These are phyloP conservation scores for Caenorhabditis japonica DNA, from an alignment of 2,888 invertebrate genomes.

Conservation along the genomic window DNA sequence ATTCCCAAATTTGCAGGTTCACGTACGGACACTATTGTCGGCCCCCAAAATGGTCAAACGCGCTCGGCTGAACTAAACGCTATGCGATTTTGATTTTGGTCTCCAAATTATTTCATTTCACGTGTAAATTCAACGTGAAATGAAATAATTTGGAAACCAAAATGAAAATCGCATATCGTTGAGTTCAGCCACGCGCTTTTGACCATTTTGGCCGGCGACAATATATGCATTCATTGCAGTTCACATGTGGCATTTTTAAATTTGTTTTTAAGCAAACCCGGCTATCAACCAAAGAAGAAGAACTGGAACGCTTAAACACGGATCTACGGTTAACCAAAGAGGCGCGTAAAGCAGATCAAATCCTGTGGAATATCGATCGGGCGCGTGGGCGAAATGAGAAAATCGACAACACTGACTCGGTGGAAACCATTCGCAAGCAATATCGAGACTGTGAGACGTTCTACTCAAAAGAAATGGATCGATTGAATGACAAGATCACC, in stretches of 20 bases:
- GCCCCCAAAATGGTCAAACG: too few species aligned
- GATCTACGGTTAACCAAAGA: constrained; percentile 72
- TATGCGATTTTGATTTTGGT: too few species aligned
- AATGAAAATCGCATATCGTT: too few species aligned
- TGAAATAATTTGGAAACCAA: too few species aligned
- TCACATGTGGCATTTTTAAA: too few species aligned
- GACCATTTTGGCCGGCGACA: too few species aligned
- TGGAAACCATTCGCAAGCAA: constrained; percentile 73
- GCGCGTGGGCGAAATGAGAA: constrained; percentile 60
- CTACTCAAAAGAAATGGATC: constrained; percentile 69
- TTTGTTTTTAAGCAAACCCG: constrained; percentile 83
- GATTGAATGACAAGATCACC: constrained; percentile 71
- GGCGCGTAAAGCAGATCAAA: constrained; percentile 73
- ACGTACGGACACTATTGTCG: too few species aligned
- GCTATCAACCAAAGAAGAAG: constrained; percentile 85
- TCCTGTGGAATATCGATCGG: constrained; percentile 67
- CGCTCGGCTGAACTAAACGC: too few species aligned
- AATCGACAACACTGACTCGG: constrained; percentile 68
- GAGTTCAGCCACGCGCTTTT: too few species aligned
- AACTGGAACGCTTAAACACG: constrained; percentile 82
- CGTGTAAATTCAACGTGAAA: too few species aligned
- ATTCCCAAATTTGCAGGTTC: too few species aligned
- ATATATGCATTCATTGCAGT: neutral
- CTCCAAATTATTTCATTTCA: too few species aligned
- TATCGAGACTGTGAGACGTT: constrained; percentile 75